phyloP scores from a whole-genome alignment of 37 sponge, comb jelly and placozoan genomes.

The Geodia barretti region DNA sequence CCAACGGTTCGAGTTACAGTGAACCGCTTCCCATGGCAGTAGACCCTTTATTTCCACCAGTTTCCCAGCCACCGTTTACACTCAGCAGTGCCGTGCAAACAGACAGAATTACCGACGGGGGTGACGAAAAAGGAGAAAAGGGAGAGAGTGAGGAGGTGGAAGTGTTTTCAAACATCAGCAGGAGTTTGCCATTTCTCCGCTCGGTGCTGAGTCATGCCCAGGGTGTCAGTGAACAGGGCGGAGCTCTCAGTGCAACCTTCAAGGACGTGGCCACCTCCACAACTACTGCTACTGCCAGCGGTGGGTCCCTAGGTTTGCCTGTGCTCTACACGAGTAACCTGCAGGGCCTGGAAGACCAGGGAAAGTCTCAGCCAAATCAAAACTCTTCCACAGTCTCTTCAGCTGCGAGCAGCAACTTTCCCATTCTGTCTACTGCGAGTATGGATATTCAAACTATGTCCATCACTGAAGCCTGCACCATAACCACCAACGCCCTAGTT shows the following conservation, averaged over 20 bases:
- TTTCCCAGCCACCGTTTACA: too few relatives aligned
- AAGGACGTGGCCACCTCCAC: too few relatives aligned
- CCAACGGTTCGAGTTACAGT: too few relatives aligned
- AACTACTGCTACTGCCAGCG: background rate
- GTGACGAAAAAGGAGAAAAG: too few relatives aligned
- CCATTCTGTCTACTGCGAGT: background rate
- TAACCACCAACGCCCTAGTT: background rate
- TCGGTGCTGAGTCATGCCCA: background rate
- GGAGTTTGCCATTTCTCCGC: background rate
- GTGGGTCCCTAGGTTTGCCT: background rate
- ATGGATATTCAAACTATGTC: background rate
- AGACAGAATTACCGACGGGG: background rate
- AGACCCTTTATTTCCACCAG: too few relatives aligned
- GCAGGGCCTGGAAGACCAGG: background rate
- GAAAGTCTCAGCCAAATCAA: too few relatives aligned
- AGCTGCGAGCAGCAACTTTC: background rate
- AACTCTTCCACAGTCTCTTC: background rate
- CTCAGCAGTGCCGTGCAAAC: too few relatives aligned
- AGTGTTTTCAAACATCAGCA: background rate
- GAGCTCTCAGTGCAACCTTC: too few relatives aligned
- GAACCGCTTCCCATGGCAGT: background rate
- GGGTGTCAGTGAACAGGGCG: too few relatives aligned
- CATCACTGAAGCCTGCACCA: background rate
- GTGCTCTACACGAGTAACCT: background rate
- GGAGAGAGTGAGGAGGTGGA: background rate